Base-by-base conservation (phyloP, 37 sponge, comb jelly and placozoan genomes). In the Halichondria panicea region DNA sequence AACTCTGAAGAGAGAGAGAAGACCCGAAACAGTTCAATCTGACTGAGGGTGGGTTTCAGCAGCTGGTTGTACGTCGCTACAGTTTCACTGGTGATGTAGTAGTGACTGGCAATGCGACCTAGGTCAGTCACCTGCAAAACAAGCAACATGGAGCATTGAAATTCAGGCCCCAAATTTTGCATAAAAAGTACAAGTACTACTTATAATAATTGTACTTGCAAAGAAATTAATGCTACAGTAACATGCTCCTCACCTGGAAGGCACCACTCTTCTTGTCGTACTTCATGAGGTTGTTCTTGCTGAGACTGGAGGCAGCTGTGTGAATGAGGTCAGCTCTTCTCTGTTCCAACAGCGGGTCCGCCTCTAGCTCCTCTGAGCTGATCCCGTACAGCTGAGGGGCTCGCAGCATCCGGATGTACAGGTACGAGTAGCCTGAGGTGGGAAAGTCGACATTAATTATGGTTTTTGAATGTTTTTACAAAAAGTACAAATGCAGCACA, bases 1-100 rank as follows among this genome's bases (percentile, higher is more conserved):
- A 98, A 98, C 82, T 98, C 99, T 7, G 96, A 90, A 27, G 96
- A 96, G 40, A 98, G 77, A 13, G 99, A 98, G 66, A 95, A 98
- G 7, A 98, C 92, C 28, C 99, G 87, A 48, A 98, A 91, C 56
- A 98, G 65, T 62, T 98, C 99, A 31, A 98, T 98, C 70, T 98
- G 90, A 78, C 92, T 95, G 52, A 95, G 84, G 12, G 94, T 98
- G 36, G 93, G 81, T 60, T 98, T 98, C 59, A 98, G 89, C 53
- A 93, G 78, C 59, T 85, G 90, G 68, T 95, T 98, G 84, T 98
- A 98, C 9, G 94, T 93, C 0, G 96, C 89, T 74, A 95, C 83
- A 41, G 96, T 87, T 46, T 98, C 96, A 40, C 80, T 67, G 54
- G 96, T 93, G 68, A 82, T 75, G 89, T 99, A 99, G 63, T 89